phyloP scores from a whole-genome alignment of 2,888 invertebrate genomes.

The Listrodromus nycthemerus region DNA sequence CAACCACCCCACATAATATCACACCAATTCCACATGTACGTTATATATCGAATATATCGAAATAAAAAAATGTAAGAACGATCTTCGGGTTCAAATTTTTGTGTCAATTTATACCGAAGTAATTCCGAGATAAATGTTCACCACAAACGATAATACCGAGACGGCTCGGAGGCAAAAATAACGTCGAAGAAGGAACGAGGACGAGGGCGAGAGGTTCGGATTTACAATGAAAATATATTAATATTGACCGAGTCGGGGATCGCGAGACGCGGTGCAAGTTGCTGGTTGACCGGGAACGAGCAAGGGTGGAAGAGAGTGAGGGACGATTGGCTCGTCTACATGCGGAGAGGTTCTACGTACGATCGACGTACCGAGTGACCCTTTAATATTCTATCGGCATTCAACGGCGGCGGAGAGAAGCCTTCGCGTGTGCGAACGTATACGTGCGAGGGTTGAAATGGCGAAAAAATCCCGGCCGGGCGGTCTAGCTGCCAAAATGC shows the following conservation, averaged over 20 bases:
- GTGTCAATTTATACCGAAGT: background rate
- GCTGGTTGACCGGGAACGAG: slow-evolving; percentile 15
- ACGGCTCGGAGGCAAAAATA: background rate
- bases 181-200: slow-evolving; percentile 1
- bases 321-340: slow-evolving; percentile 28
- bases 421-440: slow-evolving; percentile 53
- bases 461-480: slow-evolving; percentile 52
- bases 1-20: background rate
- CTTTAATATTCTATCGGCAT: slow-evolving; percentile 74
- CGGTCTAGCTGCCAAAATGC: slow-evolving; percentile 37
- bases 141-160: background rate
- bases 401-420: slow-evolving; percentile 66
- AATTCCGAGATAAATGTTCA: background rate
- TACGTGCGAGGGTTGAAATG: slow-evolving; percentile 48
- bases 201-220: slow-evolving; percentile 32
- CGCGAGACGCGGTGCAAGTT: too few species aligned
- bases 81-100: background rate
- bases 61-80: background rate
- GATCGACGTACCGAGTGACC: slow-evolving; percentile 67
- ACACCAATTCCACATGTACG: background rate
- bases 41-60: background rate
- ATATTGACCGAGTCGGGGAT: slow-evolving; percentile 72
- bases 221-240: slow-evolving; percentile 71
- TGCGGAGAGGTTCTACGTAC: slow-evolving; percentile 54
- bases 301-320: background rate